Evolutionary conservation across 2,797 vertebrate species (phyloP), one percentile per base, ranked within the genome.

Genomic region (Gallinago solitaria): DNA sequence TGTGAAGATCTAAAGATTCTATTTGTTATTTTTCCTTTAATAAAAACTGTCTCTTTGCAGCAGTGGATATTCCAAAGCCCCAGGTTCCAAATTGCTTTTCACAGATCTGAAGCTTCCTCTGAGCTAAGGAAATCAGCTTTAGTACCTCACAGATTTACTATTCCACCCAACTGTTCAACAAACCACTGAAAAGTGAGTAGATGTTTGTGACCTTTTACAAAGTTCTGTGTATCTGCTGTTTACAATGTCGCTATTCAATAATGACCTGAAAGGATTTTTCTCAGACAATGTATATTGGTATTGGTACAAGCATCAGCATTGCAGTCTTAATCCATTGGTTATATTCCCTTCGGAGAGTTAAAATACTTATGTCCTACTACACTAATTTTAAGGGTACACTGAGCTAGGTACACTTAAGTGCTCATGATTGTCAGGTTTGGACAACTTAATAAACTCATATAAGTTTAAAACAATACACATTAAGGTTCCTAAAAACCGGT

Each of bases 71-170:
- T 73, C 11, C 78, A 73, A 83, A 93, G 54, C 35, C 77, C 37
- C 53, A 73, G 54, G 81, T 47, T 43, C 59, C 84, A 48, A 87
- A 87, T 14, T 94, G 51, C 13, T 63, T 93, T 95, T 87, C 50
- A 57, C 43, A 50, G 87, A 90, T 86, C 78, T 81, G 39, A 78
- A 92, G 61, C 54, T 65, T 70, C 33, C 69, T 37, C 78, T 76
- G 47, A 56, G 87, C 15, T 47, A 82, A 53, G 24, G 54, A 88
- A 95, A 83, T 82, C 54, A 77, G 81, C 64, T 64, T 92, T 35
- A 88, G 54, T 56, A 48, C 35, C 53, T 91, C 78, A 53, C 63
- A 92, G 64, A 92, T 87, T 45, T 61, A 89, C 56, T 70, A 39
- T 43, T 84, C 63, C 76, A 77, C 24, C 48, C 63, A 93, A 70